These are phyloP conservation scores for Drosophila longiperda DNA, from an alignment of 2,888 invertebrate species.

Conservation along the genomic window DNA sequence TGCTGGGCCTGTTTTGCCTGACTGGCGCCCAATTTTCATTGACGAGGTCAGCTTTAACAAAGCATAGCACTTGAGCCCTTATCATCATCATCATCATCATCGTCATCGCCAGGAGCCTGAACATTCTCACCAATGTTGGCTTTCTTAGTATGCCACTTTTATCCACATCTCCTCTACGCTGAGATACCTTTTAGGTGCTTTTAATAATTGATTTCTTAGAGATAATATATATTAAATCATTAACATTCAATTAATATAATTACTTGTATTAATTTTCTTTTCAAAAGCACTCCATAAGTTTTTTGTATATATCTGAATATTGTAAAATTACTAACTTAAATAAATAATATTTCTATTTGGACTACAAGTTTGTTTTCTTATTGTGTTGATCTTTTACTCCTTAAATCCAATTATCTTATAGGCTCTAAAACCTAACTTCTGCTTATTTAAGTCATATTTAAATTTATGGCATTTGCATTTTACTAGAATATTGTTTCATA, in stretches of 20 bases:
- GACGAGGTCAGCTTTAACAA: constrained; percentile 76
- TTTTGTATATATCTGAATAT: neutral
- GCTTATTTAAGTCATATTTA: constrained; percentile 3
- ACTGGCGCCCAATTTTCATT: constrained; percentile 58
- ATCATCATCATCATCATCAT: constrained; percentile 31
- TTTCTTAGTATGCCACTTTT: constrained; percentile 17
- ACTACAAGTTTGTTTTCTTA: neutral
- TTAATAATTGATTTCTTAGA: constrained; percentile 28
- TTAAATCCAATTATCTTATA: neutral
- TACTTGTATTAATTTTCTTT: neutral
- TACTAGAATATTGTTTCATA: constrained; percentile 4
- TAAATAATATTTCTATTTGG: neutral
- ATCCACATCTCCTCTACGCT: constrained; percentile 11
- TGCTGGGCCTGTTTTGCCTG: constrained; percentile 28
- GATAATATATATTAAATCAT: neutral
- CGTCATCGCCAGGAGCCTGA: neutral
- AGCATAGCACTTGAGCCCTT: constrained; percentile 54
- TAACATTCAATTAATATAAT: neutral
- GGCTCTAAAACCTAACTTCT: neutral
- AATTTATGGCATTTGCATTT: constrained; percentile 12
- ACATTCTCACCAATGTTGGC: constrained; percentile 11
- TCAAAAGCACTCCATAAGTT: neutral
- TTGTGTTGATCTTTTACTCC: neutral
- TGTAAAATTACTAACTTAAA: neutral
- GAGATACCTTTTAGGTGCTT: constrained; percentile 42